Evolutionary conservation across 2,888 invertebrate genomes (phyloP), one percentile per base, ranked within the genome.

Genomic region (Mesopsocus fuscifrons): DNA sequence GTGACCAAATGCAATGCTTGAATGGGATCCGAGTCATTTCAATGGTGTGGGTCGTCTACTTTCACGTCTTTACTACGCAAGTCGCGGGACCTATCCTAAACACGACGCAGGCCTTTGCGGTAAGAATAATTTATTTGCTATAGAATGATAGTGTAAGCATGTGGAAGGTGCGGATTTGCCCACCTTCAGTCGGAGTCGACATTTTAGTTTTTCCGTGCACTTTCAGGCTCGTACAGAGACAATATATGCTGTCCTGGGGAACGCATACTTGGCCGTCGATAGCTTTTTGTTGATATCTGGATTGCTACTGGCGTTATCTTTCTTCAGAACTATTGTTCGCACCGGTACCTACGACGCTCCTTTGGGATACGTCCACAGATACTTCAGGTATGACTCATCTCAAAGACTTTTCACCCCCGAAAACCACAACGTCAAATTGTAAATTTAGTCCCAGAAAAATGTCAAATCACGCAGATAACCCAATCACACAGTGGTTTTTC

Each of bases 111-210:
- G 53, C 53, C 41, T 55, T 57, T 8, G 49, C 55, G 22, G 51
- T 59, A 34, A 61, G 60, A 49, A n/a, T n/a, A n/a, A n/a, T 47
- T 52, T 9, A 47, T 55, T 46, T 57, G 58, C 42, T 11, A 26
- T 26, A 26, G 26, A 26, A 26, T 26, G 11, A 11, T 6, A 26
- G 26, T 9, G 26, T 9, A 26, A 26, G 26, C 8, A 26, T 26
- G 11, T 6, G 26, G 26, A 26, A 26, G n/a, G n/a, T n/a, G n/a
- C n/a, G n/a, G n/a, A n/a, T n/a, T n/a, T n/a, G n/a, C n/a, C n/a
- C n/a, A n/a, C n/a, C n/a, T n/a, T n/a, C n/a, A n/a, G n/a, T n/a
- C n/a, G n/a, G n/a, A n/a, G n/a, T n/a, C n/a, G n/a, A n/a, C n/a
- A n/a, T n/a, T n/a, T n/a, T n/a, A n/a, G n/a, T n/a, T n/a, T n/a